These are phyloP conservation scores for Ophion ventricosus DNA, from an alignment of 2,888 invertebrate species.

Conservation along the genomic window DNA sequence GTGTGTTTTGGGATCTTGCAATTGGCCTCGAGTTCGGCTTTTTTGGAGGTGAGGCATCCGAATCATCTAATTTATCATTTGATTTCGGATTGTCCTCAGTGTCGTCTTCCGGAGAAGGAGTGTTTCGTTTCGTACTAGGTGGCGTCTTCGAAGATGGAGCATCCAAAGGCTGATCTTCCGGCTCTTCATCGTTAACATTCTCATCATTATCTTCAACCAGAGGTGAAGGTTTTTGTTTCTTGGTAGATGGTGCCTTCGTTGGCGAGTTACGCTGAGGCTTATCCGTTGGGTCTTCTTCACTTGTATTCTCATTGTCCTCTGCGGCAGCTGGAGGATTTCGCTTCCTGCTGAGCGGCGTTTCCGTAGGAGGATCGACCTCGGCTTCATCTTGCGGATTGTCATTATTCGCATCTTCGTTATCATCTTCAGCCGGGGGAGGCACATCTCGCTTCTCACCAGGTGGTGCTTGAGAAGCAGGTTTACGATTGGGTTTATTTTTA, in stretches of 20 bases:
- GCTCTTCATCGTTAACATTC: slow-evolving; percentile 18
- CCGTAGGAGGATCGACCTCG: slow-evolving; percentile 13
- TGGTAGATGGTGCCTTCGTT: not conserved
- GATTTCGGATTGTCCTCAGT: slow-evolving; percentile 2
- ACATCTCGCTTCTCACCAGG: slow-evolving; percentile 15
- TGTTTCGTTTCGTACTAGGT: slow-evolving; percentile 23
- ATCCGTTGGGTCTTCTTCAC: slow-evolving; percentile 35
- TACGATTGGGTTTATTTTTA: slow-evolving; percentile 22
- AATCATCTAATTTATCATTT: slow-evolving; percentile 42
- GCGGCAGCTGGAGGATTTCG: slow-evolving; percentile 27
- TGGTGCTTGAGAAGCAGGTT: slow-evolving; percentile 11
- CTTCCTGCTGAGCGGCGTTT: slow-evolving; percentile 13
- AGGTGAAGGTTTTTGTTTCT: slow-evolving; percentile 9
- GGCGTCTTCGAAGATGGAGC: slow-evolving; percentile 25
- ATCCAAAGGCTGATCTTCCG: not conserved
- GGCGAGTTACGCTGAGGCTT: not conserved
- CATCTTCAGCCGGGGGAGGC: slow-evolving; percentile 8
- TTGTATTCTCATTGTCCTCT: slow-evolving; percentile 25
- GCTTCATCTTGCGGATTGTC: slow-evolving; percentile 19
- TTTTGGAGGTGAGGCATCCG: slow-evolving; percentile 20
- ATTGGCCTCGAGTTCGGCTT: slow-evolving; percentile 16
- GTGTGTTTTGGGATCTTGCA: slow-evolving; percentile 17
- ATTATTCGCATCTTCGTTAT: slow-evolving; percentile 3
- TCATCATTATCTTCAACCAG: slow-evolving; percentile 20
- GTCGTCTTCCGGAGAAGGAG: slow-evolving; percentile 12